phyloP scores from a whole-genome alignment of 1,140 invertebrate species.

The Idris sp. region DNA sequence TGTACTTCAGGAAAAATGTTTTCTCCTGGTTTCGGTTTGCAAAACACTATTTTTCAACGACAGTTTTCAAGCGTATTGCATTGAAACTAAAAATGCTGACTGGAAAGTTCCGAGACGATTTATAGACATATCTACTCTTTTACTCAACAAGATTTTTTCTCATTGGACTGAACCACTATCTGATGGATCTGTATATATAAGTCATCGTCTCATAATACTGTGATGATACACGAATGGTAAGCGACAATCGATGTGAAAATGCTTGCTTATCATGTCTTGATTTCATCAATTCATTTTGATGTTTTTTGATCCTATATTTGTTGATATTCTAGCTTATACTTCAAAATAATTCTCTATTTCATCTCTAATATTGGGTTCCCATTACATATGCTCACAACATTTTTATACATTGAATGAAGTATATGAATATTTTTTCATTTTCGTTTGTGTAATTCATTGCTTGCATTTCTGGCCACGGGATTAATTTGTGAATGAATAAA shows the following conservation, averaged over 20 bases:
- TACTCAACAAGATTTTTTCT: slow-evolving; percentile 23
- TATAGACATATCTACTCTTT: slow-evolving; percentile 2
- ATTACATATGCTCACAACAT: too few relatives aligned
- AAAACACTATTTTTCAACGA: slow-evolving; percentile 5
- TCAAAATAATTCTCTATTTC: too few relatives aligned
- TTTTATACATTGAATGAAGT: too few relatives aligned
- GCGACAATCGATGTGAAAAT: not conserved
- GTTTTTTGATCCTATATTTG: too few relatives aligned
- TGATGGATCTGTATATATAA: slow-evolving; percentile 9
- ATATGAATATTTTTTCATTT: too few relatives aligned
- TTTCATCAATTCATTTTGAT: too few relatives aligned
- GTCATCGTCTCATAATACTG: slow-evolving; percentile 27
- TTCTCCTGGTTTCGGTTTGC: not conserved
- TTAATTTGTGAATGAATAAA: too few relatives aligned
- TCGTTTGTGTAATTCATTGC: too few relatives aligned
- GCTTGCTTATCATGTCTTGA: too few relatives aligned
- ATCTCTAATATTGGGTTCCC: too few relatives aligned
- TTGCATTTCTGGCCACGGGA: too few relatives aligned
- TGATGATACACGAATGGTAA: slow-evolving; percentile 1
- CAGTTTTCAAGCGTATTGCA: slow-evolving; percentile 18
- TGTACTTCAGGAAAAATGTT: slow-evolving; percentile 10
- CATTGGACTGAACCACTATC: slow-evolving; percentile 12
- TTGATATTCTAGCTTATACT: too few relatives aligned
- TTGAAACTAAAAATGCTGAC: not conserved
- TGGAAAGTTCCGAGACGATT: slow-evolving; percentile 1